Base-by-base conservation (phyloP, 2,888 invertebrate species). In the Furcula furcula region DNA sequence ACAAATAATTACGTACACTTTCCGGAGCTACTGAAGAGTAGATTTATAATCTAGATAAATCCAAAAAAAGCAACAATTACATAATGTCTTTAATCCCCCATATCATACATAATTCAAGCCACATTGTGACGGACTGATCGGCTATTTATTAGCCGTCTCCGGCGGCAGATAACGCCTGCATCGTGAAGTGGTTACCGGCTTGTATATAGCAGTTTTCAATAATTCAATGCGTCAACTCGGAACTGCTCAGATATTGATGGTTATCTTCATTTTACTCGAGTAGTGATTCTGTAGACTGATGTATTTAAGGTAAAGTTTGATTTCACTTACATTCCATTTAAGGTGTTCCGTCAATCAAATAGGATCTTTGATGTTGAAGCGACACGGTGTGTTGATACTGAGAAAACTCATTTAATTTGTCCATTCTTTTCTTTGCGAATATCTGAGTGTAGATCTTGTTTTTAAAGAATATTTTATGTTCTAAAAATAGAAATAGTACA, bases 81-180 rank as follows among this genome's bases (percentile, higher is more conserved):
- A 43, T 43, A 39, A 43, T 34, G 32, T 42, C 37, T 55, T 43
- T 54, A 57, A 59, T 63, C 55, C 54, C 31, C 54, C 31, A 62
- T 59, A 49, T 26, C 29, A 55, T 55, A 55, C 63, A 55, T 66
- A 57, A 66, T 66, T 66, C 66, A 66, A 32, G 10, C 35, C 34
- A 51, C 57, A 66, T 66, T 66, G 66, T 66, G 52, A 49, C 48
- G 44, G 30, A 36, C n/a, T 48, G 51, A 55, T 52, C 53, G 53
- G 56, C 57, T 57, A 65, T 62, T 63, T 63, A 65, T 65, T 55
- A 53, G 48, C 57, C 53, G 57, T 59, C 54, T 52, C 15, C 23
- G 25, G 34, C 53, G 59, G 54, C 55, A 53, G 57, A 59, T 57
- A 58, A 57, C 61, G 50, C 62, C 51, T 55, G 55, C 52, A 40